phyloP scores from a whole-genome alignment of 2,888 invertebrate genomes.

The Agriopis marginaria region DNA sequence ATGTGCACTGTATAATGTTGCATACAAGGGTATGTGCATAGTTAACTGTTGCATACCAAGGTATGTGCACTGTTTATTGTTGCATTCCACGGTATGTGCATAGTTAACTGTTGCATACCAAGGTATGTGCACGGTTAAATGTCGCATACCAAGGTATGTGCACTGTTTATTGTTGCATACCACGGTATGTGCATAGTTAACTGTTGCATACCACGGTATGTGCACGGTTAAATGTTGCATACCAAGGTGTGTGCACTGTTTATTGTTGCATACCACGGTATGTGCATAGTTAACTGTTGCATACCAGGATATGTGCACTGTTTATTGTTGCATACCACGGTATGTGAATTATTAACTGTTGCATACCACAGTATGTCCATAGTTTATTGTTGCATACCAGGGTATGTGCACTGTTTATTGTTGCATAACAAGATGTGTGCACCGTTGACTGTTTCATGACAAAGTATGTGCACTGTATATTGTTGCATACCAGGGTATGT shows the following conservation, averaged over 20 bases:
- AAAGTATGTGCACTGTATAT: too few species aligned
- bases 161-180: not conserved
- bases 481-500: not conserved
- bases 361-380: not conserved
- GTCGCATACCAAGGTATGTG: not conserved
- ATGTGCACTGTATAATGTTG: not conserved
- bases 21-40: not conserved
- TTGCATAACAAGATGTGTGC: not conserved
- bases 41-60: not conserved
- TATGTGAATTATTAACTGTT: not conserved
- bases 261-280: not conserved
- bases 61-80: not conserved
- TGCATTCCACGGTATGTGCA: not conserved
- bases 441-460: not conserved
- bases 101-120: not conserved
- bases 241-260: not conserved
- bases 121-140: not conserved
- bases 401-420: not conserved
- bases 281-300: not conserved
- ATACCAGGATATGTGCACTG: not conserved
- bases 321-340: not conserved
- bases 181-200: not conserved
- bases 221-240: not conserved
- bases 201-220: not conserved
- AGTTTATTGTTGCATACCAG: not conserved